Conservation (phyloP, 1,140 invertebrate species). For the Littorina saxatilis region DNA sequence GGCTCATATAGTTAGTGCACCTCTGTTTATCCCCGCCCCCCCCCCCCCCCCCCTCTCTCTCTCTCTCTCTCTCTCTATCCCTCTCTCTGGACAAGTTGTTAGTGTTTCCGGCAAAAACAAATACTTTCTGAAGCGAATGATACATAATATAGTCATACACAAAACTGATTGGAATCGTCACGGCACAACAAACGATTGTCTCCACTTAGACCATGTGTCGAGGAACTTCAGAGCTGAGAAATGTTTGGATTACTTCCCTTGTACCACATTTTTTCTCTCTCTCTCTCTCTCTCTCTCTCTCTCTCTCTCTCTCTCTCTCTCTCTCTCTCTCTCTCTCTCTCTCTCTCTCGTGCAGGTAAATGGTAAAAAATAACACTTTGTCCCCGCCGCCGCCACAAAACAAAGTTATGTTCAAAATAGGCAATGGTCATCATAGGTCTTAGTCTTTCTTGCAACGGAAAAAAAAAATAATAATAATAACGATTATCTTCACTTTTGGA, state of each 20-base stretch:
- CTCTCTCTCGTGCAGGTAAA: not conserved
- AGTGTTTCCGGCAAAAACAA: no score
- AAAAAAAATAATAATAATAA: no score
- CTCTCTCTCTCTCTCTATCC: no score
- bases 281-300: not conserved
- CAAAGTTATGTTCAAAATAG: not conserved
- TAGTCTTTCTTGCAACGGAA: no score
- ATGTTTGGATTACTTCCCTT: not conserved
- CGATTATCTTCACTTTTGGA: not conserved
- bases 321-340: not conserved
- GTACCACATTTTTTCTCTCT: not conserved
- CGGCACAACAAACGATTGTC: no score
- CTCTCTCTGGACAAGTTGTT: no score
- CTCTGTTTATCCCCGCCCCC: no score
- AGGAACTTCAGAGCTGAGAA: not conserved
- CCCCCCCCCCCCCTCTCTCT: no score
- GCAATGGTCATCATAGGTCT: no score
- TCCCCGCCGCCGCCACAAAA: not conserved
- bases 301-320: not conserved
- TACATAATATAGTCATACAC: not conserved
- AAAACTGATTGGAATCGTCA: not conserved
- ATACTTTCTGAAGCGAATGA: not conserved
- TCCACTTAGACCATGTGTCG: not conserved
- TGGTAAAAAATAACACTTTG: not conserved
- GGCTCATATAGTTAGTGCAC: no score